Conservation (phyloP, 2,888 invertebrate species). For the Acanthosepion lycidas region DNA sequence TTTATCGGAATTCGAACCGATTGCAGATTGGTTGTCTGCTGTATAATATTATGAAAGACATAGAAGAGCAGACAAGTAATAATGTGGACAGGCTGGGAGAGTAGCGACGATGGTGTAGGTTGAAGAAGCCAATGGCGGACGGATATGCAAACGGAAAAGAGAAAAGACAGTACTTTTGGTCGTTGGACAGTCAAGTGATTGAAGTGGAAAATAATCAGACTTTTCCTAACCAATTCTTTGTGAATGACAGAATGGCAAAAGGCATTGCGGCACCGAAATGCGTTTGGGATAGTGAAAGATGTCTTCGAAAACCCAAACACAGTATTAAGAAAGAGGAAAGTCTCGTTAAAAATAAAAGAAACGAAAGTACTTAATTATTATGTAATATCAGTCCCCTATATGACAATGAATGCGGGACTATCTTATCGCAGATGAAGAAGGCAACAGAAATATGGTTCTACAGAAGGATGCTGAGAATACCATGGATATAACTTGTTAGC, state of each 20-base stretch:
- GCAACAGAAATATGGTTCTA: too few relatives aligned
- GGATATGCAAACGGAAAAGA: neutral
- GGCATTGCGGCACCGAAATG: neutral
- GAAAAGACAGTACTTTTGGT: neutral
- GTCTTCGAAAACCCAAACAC: too few relatives aligned
- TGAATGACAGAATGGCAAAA: neutral
- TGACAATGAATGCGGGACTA: too few relatives aligned
- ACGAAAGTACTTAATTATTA: too few relatives aligned
- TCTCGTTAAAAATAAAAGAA: too few relatives aligned
- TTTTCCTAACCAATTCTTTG: neutral
- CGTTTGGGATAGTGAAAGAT: too few relatives aligned
- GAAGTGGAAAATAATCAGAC: neutral
- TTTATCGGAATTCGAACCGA: slow-evolving; percentile 8
- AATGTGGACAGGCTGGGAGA: neutral
- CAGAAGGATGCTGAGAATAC: too few relatives aligned
- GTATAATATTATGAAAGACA: neutral
- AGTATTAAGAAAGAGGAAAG: too few relatives aligned
- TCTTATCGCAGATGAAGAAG: too few relatives aligned
- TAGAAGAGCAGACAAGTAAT: neutral
- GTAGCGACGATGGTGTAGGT: neutral
- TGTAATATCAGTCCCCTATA: too few relatives aligned
- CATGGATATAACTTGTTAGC: too few relatives aligned
- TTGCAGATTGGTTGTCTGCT: neutral
- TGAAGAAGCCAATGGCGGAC: neutral
- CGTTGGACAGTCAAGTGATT: neutral